Evolutionary conservation across 2,888 invertebrate species (phyloP).

Genomic region (Drosophila merina): DNA sequence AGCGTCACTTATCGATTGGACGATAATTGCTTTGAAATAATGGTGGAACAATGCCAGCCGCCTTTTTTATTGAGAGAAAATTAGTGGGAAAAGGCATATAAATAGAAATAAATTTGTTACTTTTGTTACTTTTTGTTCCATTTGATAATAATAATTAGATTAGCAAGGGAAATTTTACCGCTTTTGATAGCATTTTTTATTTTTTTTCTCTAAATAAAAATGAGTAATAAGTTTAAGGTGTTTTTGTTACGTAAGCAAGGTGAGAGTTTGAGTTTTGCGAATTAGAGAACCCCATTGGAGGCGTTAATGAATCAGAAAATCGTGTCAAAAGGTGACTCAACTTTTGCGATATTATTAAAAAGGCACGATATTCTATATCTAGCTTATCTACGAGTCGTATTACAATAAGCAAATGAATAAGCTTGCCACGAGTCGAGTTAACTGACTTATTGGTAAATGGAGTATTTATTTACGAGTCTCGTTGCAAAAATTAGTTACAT

Average conservation of each 20-base stretch:
- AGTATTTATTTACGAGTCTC: not conserved
- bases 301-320: conserved; percentile 55
- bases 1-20: conserved; percentile 49
- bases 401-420: not conserved
- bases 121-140: conserved; percentile 31
- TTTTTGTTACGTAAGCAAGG: conserved; percentile 39
- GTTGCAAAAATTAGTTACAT: not conserved
- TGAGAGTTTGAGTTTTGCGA: conserved; percentile 24
- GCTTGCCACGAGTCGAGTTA: not conserved
- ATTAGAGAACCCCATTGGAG: conserved; percentile 31
- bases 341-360: not conserved
- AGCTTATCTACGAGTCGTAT: not conserved
- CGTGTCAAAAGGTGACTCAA: conserved; percentile 41
- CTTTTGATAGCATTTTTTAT: not conserved
- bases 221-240: conserved; percentile 57
- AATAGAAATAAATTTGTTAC: conserved; percentile 3
- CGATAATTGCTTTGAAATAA: conserved; percentile 34
- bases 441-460: not conserved
- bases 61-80: conserved; percentile 11
- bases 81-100: conserved; percentile 7
- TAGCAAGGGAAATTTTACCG: conserved; percentile 39
- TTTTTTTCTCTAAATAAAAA: conserved; percentile 11
- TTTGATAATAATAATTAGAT: conserved; percentile 55
- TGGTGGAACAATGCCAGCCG: not conserved
- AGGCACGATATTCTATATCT: not conserved